Conservation (phyloP, 2,797 vertebrate species). For the Rhinophrynus dorsalis region DNA sequence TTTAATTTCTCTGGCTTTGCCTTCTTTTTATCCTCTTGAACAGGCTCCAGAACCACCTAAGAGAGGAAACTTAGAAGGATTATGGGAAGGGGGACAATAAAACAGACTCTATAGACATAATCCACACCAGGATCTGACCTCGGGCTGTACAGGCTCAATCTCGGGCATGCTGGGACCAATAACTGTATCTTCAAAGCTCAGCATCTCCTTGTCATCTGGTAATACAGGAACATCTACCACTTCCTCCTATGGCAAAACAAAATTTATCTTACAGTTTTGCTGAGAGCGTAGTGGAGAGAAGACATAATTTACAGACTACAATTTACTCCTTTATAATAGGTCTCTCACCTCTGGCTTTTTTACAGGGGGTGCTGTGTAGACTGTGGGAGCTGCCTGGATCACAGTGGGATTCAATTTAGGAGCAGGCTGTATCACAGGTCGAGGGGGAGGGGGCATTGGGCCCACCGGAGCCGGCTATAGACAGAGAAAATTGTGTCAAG, state of each 20-base stretch:
- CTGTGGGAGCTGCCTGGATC: slow-evolving; percentile 81
- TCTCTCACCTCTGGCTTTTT: slow-evolving; percentile 66
- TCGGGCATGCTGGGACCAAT: slow-evolving; percentile 81
- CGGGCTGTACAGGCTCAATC: slow-evolving; percentile 68
- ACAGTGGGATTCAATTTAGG: slow-evolving; percentile 72
- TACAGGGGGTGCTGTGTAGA: slow-evolving; percentile 74
- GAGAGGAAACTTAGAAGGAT: not conserved
- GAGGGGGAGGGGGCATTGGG: slow-evolving; percentile 58
- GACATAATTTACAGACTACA: not conserved
- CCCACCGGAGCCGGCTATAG: slow-evolving; percentile 66
- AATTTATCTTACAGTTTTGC: not conserved
- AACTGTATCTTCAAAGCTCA: slow-evolving; percentile 62
- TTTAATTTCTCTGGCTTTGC: slow-evolving; percentile 79
- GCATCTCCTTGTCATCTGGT: slow-evolving; percentile 69
- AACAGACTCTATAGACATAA: not conserved
- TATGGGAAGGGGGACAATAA: not conserved
- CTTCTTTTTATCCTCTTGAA: slow-evolving; percentile 84
- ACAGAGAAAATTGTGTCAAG: no score
- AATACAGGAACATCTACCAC: slow-evolving; percentile 71
- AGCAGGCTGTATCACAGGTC: slow-evolving; percentile 57
- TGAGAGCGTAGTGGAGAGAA: no score
- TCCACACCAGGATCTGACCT: slow-evolving; percentile 51
- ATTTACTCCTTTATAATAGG: not conserved
- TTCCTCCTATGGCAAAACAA: slow-evolving; percentile 76
- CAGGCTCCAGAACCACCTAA: slow-evolving; percentile 70